Base-by-base conservation (phyloP, 2,113 vertebrate species). In the Nothocercus julius region DNA sequence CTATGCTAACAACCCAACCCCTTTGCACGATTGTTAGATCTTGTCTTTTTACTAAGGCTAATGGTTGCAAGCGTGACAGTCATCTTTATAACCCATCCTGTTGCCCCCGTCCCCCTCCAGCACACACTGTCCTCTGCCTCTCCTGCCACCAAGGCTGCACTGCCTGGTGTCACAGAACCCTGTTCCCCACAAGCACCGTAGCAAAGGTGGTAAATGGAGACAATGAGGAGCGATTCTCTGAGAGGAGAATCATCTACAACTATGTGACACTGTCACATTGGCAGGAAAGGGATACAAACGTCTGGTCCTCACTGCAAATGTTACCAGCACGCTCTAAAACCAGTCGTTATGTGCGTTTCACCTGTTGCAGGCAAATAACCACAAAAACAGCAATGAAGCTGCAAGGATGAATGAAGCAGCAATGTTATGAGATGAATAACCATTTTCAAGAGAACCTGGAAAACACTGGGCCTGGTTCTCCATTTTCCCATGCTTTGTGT, bases 71-170 rank as follows among this genome's bases (percentile, higher is more conserved):
- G 63, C 7, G 30, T 5, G 66, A 56, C 15, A 47, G 5, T 53
- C 59, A 58, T 66, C 68, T 90, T 72, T 58, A 62, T 25, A 82
- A 21, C 11, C 15, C n/a, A 27, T 56, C 45, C 69, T 5, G 53
- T 30, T 49, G 22, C 18, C 59, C 34, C 36, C 53, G 18, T 49
- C n/a, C 25, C 38, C 74, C 22, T 28, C 12, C 75, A 76, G 69
- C 1, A 4, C 62, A 49, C 30, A 13, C 68, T 27, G 30, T 76
- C 20, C 30, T 76, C 40, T 51, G 69, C 12, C 47, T 72, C 34
- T 49, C 59, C 80, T 45, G 28, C 18, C 36, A 34, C 0, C 0
- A 68, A 34, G 20, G 38, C n/a, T 63, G 44, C 1, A 4, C 17
- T 51, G 27, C 21, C 27, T 59, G 25, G 27, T 30, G 27, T 30